Evolutionary conservation across 2,113 vertebrate species (phyloP), one percentile per base, ranked within the genome.

Genomic region (Typhlomys cinereus): DNA sequence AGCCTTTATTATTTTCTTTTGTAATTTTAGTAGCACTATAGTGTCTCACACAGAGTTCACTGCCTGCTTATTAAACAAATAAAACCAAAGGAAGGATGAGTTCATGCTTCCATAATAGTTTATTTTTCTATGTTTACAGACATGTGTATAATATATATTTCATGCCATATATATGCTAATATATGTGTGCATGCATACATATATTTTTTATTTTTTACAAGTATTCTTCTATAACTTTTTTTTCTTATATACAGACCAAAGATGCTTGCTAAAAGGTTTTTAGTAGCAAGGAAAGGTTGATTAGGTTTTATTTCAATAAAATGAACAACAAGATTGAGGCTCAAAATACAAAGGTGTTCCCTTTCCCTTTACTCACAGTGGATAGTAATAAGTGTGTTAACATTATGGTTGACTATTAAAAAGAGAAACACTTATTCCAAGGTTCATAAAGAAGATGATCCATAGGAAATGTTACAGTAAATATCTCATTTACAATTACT

Each of bases 341-440:
- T 94, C 86, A 92, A 95, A 96, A 96, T 90, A 61, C 94, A 95
- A 92, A 96, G 74, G 79, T 95, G 88, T 92, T 96, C 93, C 74
- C 70, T 92, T 46, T 71, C 64, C 8, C 41, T 94, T 93, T 90
- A 93, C 73, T 71, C 90, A 87, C 52, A 85, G 54, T 61, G 86
- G 90, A 96, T 95, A 93, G 88, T 95, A 95, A 95, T 83, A 71
- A 88, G 82, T 12, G 70, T 88, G 36, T 80, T 93, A 73, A 25
- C 73, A 89, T 91, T 75, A 75, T 9, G 86, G 52, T 83, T 95
- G 92, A 96, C 95, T 96, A 88, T 95, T 95, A 54, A 90, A 92
- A 66, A 96, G n/a, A 75, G 83, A 83, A 94, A 92, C n/a, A 74
- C 48, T 64, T 71, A 66, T 90, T 96, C 50, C 41, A 90, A 88